phyloP scores from a whole-genome alignment of 92 coral and sea anemone species.

The Chrysogorgia sp. region DNA sequence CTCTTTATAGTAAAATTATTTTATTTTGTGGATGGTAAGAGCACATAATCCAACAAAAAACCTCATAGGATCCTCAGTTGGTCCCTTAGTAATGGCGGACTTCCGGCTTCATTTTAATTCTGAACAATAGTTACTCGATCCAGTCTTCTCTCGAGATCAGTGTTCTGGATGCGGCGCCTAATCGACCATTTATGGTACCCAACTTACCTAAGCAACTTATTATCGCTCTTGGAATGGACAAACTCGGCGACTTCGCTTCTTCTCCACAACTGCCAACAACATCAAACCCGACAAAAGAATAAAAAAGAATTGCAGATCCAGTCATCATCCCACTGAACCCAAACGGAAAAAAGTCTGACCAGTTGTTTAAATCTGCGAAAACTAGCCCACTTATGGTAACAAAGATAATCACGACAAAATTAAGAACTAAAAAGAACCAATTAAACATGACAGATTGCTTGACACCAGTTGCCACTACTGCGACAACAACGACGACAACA shows the following conservation, averaged over 20 bases:
- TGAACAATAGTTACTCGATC: too few relatives aligned
- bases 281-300: slow-evolving; percentile 95
- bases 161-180: too few relatives aligned
- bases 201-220: slow-evolving; percentile 81
- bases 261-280: slow-evolving; percentile 92
- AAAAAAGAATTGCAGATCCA: slow-evolving; percentile 92
- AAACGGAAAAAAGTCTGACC: slow-evolving; percentile 83
- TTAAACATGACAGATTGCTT: slow-evolving; percentile 77
- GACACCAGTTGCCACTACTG: slow-evolving; percentile 73
- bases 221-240: slow-evolving; percentile 79
- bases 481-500: slow-evolving; percentile 54
- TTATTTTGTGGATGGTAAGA: too few relatives aligned
- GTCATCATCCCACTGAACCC: slow-evolving; percentile 82
- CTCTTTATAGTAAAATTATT: too few relatives aligned
- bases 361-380: slow-evolving; percentile 75
- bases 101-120: too few relatives aligned
- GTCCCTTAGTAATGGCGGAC: too few relatives aligned
- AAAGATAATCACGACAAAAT: slow-evolving; percentile 74
- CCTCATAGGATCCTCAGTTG: too few relatives aligned
- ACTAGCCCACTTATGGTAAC: slow-evolving; percentile 67
- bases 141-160: too few relatives aligned
- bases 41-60: too few relatives aligned
- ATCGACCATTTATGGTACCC: too few relatives aligned
- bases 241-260: slow-evolving; percentile 82
- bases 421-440: slow-evolving; percentile 67